These are phyloP conservation scores for Panthera uncia DNA, from an alignment of 2,113 vertebrate species.

Conservation along the genomic window DNA sequence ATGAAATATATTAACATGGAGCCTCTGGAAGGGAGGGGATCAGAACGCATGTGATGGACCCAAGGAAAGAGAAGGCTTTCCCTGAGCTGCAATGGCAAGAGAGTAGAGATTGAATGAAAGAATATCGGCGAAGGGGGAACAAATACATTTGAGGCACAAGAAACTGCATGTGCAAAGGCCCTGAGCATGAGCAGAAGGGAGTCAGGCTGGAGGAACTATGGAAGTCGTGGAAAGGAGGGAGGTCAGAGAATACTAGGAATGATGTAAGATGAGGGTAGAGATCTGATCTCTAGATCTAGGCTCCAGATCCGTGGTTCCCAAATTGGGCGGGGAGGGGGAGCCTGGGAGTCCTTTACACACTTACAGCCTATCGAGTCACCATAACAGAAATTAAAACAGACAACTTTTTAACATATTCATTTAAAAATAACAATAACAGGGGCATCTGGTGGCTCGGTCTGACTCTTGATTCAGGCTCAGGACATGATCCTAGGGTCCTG, in stretches of 20 bases:
- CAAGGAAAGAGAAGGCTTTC: not conserved
- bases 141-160: not conserved
- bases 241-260: not conserved
- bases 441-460: too few relatives aligned
- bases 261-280: not conserved
- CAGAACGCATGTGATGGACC: fast-evolving
- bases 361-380: not conserved
- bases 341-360: not conserved
- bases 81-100: not conserved
- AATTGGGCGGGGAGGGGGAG: not conserved
- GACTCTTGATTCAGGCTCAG: too few relatives aligned
- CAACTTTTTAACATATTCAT: not conserved
- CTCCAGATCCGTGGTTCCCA: not conserved
- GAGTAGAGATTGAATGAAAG: not conserved
- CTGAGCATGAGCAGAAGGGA: not conserved
- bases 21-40: not conserved
- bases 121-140: not conserved
- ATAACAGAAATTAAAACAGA: not conserved
- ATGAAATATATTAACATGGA: not conserved
- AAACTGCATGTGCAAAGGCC: not conserved
- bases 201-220: not conserved
- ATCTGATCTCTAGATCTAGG: not conserved
- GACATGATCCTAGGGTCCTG: too few relatives aligned
- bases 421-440: not conserved
- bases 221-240: not conserved